Evolutionary conservation across 1,140 invertebrate species (phyloP).

Genomic region (Lepidostoma basale): DNA sequence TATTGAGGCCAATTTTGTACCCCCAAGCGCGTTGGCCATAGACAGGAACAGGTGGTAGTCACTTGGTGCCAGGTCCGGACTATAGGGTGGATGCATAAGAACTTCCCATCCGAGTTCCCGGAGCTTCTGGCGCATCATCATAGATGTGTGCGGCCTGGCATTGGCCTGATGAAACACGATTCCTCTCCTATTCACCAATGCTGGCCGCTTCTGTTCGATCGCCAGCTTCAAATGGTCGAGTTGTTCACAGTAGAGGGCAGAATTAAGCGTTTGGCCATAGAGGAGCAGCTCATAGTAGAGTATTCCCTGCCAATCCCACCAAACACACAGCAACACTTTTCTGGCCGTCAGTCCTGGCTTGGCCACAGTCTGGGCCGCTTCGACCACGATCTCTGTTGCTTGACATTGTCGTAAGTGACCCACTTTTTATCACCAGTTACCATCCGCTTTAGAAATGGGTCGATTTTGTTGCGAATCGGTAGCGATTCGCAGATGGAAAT

Average conservation of each 20-base stretch:
- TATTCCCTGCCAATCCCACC: neutral
- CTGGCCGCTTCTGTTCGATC: slow-evolving; percentile 3
- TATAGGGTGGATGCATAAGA: slow-evolving; percentile 3
- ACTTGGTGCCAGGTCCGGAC: slow-evolving; percentile 6
- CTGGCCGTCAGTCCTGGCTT: neutral
- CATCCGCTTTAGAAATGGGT: slow-evolving; percentile 8
- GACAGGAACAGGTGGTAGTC: slow-evolving; percentile 8
- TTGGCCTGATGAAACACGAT: slow-evolving; percentile 11
- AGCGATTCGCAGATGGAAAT: slow-evolving; percentile 13
- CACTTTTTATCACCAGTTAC: slow-evolving; percentile 6
- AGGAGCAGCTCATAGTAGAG: no score
- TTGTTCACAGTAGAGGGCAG: slow-evolving; percentile 8
- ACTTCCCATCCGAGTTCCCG: slow-evolving; percentile 1
- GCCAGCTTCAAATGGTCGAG: slow-evolving; percentile 7
- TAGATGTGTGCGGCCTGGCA: neutral
- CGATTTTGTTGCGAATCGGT: slow-evolving; percentile 3
- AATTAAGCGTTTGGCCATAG: slow-evolving; percentile 2
- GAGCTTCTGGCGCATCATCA: slow-evolving; percentile 6
- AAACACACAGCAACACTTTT: neutral
- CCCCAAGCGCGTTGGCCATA: slow-evolving; percentile 11
- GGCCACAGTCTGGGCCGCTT: neutral
- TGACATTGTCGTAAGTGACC: slow-evolving; percentile 6
- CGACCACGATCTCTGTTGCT: slow-evolving; percentile 4
- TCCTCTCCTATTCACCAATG: slow-evolving; percentile 9
- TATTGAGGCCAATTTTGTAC: slow-evolving; percentile 9